Percentiles rank a stretch among this genome's conserved stretches.
phyloP scores from a whole-genome alignment of 2,797 vertebrate genomes.

The Malacoraja senta region DNA sequence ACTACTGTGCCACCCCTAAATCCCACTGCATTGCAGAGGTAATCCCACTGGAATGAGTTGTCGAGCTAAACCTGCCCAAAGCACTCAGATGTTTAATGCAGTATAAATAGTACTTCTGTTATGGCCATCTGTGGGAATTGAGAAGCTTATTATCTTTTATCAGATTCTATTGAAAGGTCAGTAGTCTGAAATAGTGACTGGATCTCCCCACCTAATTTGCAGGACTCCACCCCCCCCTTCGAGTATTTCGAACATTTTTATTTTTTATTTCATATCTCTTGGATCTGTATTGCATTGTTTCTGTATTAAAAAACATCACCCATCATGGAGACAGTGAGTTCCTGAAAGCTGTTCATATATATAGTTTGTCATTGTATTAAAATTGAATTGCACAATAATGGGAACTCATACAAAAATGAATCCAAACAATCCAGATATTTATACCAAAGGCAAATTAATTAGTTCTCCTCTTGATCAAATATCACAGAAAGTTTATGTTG shows the following conservation, averaged over 20 bases:
- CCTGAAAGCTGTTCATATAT: not conserved
- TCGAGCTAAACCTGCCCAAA: not conserved
- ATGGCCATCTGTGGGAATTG: not conserved
- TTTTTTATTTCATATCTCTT: too few relatives aligned
- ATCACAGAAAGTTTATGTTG: not conserved
- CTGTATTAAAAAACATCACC: not conserved
- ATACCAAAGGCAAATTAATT: not conserved
- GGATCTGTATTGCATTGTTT: too few relatives aligned
- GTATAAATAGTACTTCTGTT: not conserved
- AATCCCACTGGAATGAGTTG: not conserved
- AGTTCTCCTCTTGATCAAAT: not conserved
- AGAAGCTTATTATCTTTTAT: not conserved
- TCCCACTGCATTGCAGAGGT: too few relatives aligned
- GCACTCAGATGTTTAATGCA: not conserved
- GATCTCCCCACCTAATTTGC: too few relatives aligned
- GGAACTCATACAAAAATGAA: not conserved
- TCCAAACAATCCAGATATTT: not conserved
- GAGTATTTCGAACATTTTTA: too few relatives aligned
- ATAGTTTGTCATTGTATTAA: not conserved
- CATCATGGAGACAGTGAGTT: not conserved
- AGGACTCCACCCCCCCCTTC: too few relatives aligned
- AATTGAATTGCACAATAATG: not conserved
- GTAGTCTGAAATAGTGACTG: too few relatives aligned
- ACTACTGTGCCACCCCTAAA: too few relatives aligned
- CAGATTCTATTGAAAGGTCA: too few relatives aligned